Evolutionary conservation across 2,797 vertebrate species (phyloP).

Genomic region (Clarias laeviceps): DNA sequence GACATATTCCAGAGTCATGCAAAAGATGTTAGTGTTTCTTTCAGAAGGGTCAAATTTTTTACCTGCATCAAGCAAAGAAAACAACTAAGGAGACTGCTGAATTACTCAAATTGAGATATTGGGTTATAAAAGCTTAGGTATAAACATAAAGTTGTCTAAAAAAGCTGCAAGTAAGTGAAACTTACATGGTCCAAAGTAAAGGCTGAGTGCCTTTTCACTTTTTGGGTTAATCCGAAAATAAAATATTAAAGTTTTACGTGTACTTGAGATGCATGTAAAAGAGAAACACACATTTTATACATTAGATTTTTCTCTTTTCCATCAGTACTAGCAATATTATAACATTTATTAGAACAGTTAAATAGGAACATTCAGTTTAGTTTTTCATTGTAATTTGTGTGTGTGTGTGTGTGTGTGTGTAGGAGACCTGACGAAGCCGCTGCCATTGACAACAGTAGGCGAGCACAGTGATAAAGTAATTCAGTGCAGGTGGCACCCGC

Average conservation of each 20-base stretch:
- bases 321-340: neutral
- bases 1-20: too few species aligned
- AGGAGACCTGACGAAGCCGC: constrained; percentile 96
- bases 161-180: too few species aligned
- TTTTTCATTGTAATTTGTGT: neutral
- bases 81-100: too few species aligned
- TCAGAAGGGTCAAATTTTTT: too few species aligned
- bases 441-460: constrained; percentile 90
- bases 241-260: neutral
- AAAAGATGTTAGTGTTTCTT: too few species aligned
- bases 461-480: constrained; percentile 98
- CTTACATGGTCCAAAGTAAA: too few species aligned
- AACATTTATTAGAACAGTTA: neutral
- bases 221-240: neutral
- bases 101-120: too few species aligned
- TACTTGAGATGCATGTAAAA: neutral
- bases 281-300: neutral
- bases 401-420: constrained; percentile 22
- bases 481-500: constrained; percentile 96
- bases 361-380: neutral
- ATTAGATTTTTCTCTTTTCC: neutral
- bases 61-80: too few species aligned
- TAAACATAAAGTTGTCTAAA: too few species aligned
- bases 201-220: neutral
- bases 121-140: too few species aligned